Evolutionary conservation across 2,113 vertebrate species (phyloP), one percentile per base, ranked within the genome.

Genomic region (Colinus virginianus): DNA sequence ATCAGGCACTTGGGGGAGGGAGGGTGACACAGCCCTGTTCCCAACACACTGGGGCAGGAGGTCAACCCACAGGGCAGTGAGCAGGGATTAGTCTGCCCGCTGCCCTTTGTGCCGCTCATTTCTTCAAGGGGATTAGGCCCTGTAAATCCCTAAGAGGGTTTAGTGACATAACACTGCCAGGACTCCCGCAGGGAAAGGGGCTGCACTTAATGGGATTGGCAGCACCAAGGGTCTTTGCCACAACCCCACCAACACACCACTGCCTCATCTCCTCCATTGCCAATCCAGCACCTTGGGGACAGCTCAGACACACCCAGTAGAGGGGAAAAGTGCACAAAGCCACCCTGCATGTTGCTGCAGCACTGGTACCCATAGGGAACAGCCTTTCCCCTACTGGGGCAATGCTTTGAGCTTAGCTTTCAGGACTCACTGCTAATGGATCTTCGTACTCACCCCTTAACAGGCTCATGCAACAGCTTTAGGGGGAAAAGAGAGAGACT

Each of bases 81-180:
- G 53, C 30, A 0, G 66, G 83, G 78, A 85, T 93, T 7, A 85
- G 68, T 68, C 61, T 56, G 58, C 72, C 85, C 6, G 5, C 34
- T 20, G 23, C 72, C 51, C 69, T 87, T n/a, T 51, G 88, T 84
- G 92, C 55, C 42, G 56, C 76, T 85, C 7, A 6, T 63, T 70
- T 67, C 83, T 71, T 71, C 71, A 75, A 71, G 4, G 1, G 88
- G 95, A 93, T 95, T 76, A 90, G 43, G 3, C 46, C 43, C 83
- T 26, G 14, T 69, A 80, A 83, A 3, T 53, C 68, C 17, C 0
- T 42, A 32, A 53, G 79, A 90, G 25, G 94, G 64, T 88, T 81
- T 90, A 48, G 80, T 43, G 68, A 9, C 61, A 69, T 4, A 12
- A 34, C 9, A 0, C 40, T 53, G 2, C 1, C 0, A 13, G 72